Evolutionary conservation across 2,888 invertebrate genomes (phyloP), one percentile per base, ranked within the genome.

Genomic region (Listrodromus nycthemerus): DNA sequence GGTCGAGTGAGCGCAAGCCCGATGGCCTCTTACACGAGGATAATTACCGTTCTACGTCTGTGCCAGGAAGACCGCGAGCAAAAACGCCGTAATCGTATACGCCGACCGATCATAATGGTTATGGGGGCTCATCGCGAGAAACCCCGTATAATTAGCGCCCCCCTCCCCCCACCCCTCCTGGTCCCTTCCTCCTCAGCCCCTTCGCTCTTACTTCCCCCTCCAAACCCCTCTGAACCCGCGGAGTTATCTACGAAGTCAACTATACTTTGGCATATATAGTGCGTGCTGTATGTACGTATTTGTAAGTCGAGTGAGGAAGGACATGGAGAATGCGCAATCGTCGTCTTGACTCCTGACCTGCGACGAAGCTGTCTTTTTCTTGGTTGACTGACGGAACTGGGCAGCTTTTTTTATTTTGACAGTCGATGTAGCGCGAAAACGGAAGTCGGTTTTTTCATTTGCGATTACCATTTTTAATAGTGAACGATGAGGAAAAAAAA

Each of bases 1-100:
- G 48, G 10, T 45, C 48, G 74, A 52, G 41, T 33, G 30, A 33
- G 21, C 24, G 58, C 24, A 27, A 58, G 1, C 27, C 48, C 70
- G 70, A 71, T 45, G 21, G 74, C 63, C 74, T 75, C 74, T 65
- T 65, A 65, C 55, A 80, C 50, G 66, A 55, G 80, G 80, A 75
- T 80, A 80, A 80, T 80, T 80, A 66, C 45, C 66, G 74, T 65
- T 75, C 74, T 75, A 75, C 74, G 74, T 65, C 74, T 75, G 63
- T 75, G 74, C 74, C 74, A 75, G 74, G 74, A 75, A 75, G 69
- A 74, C 52, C 73, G 84, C 85, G 75, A 82, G 86, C 85, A 89
- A 89, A 89, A 89, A 89, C 87, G 79, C 75, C 86, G 85, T 89
- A 89, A 89, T 89, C 87, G 89, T 89, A 89, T 89, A 89, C 89